These are phyloP conservation scores for Notospermus geniculatus DNA, from an alignment of 1,140 invertebrate genomes.

Conservation along the genomic window DNA sequence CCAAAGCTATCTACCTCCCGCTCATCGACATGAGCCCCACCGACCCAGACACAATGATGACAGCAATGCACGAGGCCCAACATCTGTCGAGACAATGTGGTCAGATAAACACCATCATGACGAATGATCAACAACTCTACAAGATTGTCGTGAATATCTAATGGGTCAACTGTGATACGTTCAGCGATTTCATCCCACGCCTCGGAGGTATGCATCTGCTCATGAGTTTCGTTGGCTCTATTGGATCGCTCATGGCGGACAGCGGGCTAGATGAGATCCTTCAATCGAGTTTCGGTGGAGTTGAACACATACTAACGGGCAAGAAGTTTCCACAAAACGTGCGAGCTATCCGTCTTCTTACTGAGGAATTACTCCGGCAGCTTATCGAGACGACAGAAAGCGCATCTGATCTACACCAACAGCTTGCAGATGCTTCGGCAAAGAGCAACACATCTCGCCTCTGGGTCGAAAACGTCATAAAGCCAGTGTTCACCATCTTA, in stretches of 20 bases:
- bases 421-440: neutral
- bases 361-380: conserved; percentile 22
- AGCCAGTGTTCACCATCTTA: conserved; percentile 30
- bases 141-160: neutral
- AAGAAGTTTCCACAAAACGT: conserved; percentile 32
- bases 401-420: neutral
- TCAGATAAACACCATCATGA: neutral
- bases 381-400: neutral
- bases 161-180: neutral
- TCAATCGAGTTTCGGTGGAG: conserved; percentile 23
- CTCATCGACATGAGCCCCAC: neutral
- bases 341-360: conserved; percentile 22
- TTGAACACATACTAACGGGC: conserved; percentile 22
- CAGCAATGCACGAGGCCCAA: conserved; percentile 2
- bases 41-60: conserved; percentile 6
- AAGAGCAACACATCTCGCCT: conserved; percentile 28
- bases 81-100: neutral
- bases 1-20: neutral
- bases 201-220: conserved; percentile 31
- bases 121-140: conserved; percentile 5
- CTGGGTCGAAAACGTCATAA: conserved; percentile 30
- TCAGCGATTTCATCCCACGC: conserved; percentile 19
- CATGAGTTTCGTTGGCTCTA: conserved; percentile 27
- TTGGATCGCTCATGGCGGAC: conserved; percentile 26
- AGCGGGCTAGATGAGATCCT: conserved; percentile 21